Evolutionary conservation across 2,113 vertebrate genomes (phyloP).

Genomic region (Canis aureus): DNA sequence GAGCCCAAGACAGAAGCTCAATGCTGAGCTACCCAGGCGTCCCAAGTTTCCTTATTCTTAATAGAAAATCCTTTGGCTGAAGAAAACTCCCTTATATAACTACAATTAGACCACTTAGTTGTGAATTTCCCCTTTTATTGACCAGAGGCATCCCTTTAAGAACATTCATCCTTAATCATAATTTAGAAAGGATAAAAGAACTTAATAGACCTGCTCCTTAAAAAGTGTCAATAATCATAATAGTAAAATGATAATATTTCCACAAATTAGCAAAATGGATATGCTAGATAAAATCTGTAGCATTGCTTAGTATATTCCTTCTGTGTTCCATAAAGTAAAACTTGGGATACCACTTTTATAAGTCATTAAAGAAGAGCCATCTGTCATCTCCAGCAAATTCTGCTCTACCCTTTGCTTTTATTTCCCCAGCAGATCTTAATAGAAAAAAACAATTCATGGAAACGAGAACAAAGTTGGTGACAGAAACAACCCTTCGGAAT

Average conservation of each 20-base stretch:
- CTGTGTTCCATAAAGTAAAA: constrained; percentile 52
- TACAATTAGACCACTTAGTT: constrained; percentile 7
- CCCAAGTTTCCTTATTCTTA: background rate
- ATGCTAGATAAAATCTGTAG: constrained; percentile 16
- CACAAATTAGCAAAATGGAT: constrained; percentile 24
- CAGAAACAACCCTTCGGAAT: constrained; percentile 56
- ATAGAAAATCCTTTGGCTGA: constrained; percentile 1
- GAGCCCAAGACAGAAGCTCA: no score
- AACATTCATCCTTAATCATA: background rate
- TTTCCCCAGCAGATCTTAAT: constrained; percentile 67
- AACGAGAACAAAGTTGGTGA: constrained; percentile 61
- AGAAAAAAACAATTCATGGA: constrained; percentile 62
- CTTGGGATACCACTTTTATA: constrained; percentile 48
- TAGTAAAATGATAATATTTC: constrained; percentile 14
- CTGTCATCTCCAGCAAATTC: constrained; percentile 59
- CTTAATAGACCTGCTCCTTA: background rate
- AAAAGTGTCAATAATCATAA: constrained; percentile 1
- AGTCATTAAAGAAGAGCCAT: constrained; percentile 63
- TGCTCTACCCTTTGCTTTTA: constrained; percentile 41
- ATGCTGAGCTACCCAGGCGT: no score
- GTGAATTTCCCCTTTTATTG: background rate
- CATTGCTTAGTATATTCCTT: constrained; percentile 44
- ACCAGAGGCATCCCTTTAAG: background rate
- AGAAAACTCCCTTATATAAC: background rate
- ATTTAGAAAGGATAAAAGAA: background rate